Base-by-base conservation (phyloP, 92 coral and sea anemone genomes). In the Epizoanthus scotinus region DNA sequence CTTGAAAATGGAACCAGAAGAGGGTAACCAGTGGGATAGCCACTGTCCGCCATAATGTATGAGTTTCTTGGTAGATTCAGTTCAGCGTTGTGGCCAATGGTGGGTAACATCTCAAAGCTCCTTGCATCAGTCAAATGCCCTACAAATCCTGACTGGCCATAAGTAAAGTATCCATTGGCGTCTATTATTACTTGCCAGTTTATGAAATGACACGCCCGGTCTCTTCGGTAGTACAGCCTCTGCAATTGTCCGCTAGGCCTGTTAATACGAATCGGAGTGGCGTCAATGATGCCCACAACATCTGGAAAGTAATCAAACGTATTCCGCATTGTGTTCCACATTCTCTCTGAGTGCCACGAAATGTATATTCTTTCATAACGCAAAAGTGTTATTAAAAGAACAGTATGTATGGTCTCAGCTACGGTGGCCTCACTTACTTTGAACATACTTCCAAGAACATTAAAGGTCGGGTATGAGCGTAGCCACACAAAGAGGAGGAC, bases 401-500 rank as follows among this genome's bases (percentile, higher is more conserved):
- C 20, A 2, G 67, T 49, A 38, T 84, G 87, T 15, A 62, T 67
- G 40, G 61, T 84, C 26, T 84, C 84, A 34, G 88, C 83, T 67
- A 77, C 55, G 27, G 88, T 84, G 21, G 84, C 62, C 44, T 34
- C 84, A 63, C 79, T 54, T 18, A 84, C 88, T n/a, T 77, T 78
- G 40, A 84, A 84, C 52, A 78, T 17, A 34, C 61, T 78, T 21
- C 86, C 81, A 42, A 82, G 80, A 31, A 27, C 38, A 25, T 63
- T 26, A 60, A 82, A 82, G 63, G 86, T 58, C 9, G 73, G 72
- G 55, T 83, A 71, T 14, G 71, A 38, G 53, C 81, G 81, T 26
- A 84, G 84, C 88, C 84, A 84, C 55, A 84, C 78, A 78, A 84
- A 84, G 58, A 75, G 75, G 67, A 68, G 70, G 53, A 84, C 50